A percentile compares a stretch with the other conserved stretches of the same genome.
Evolutionary conservation across 2,113 vertebrate genomes (phyloP).

Genomic region (Felis chaus): DNA sequence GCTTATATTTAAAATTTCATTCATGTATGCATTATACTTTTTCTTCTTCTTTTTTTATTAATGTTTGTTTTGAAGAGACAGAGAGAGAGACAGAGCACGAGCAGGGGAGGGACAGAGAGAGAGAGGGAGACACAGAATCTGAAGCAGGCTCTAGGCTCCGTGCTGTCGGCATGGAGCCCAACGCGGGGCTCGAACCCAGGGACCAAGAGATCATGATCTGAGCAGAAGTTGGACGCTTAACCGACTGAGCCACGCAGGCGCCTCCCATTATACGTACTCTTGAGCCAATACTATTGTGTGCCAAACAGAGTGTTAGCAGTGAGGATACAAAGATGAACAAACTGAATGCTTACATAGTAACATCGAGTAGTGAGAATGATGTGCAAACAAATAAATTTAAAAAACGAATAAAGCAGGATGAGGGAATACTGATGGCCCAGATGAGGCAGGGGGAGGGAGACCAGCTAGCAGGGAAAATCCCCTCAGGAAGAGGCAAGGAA

Average conservation of each 20-base stretch:
- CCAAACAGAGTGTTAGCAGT: neutral
- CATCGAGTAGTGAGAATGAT: neutral
- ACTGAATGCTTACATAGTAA: neutral
- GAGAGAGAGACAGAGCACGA: no score
- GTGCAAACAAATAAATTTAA: neutral
- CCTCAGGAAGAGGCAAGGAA: neutral
- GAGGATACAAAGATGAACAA: neutral
- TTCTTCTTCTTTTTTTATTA: no score
- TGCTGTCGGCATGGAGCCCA: no score
- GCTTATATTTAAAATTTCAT: neutral
- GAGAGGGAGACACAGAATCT: no score
- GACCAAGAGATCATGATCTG: no score
- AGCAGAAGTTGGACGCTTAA: no score
- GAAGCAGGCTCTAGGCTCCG: no score
- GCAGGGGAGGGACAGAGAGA: no score
- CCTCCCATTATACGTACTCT: no score
- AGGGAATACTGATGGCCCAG: neutral
- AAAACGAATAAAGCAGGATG: neutral
- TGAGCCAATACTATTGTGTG: neutral
- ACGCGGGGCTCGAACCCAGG: no score
- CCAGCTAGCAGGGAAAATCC: neutral
- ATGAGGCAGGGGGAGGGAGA: accelerated
- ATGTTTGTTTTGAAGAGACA: no score
- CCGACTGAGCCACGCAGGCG: no score
- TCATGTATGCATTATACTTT: neutral